Conservation (phyloP, 2,113 vertebrate species). For the Scomber colias region DNA sequence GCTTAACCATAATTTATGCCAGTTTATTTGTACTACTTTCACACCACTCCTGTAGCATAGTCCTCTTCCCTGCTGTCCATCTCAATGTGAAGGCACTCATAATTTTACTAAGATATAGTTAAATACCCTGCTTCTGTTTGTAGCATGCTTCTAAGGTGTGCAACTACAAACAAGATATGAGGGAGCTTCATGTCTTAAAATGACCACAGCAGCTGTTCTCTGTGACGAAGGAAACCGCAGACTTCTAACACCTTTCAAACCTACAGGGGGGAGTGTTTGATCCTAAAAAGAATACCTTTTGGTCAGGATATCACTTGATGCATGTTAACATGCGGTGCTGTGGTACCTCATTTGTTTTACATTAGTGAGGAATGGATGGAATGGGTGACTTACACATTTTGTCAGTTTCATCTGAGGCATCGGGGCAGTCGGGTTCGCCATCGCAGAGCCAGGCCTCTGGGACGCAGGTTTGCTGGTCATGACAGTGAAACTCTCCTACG, state of each 20-base stretch:
- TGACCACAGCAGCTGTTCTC: constrained; percentile 23
- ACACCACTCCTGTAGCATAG: not conserved
- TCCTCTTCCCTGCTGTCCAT: not conserved
- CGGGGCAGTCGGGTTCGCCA: constrained; percentile 94
- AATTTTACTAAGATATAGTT: not conserved
- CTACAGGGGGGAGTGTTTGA: not conserved
- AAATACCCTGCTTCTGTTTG: not conserved
- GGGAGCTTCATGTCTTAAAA: constrained; percentile 16
- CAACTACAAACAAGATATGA: constrained; percentile 14
- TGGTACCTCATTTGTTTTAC: not conserved
- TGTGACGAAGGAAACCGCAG: not conserved
- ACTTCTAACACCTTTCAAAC: not conserved
- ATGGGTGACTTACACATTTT: constrained; percentile 89
- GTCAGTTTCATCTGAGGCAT: constrained; percentile 91
- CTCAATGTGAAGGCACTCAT: not conserved
- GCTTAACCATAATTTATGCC: not conserved
- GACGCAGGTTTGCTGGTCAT: constrained; percentile 88
- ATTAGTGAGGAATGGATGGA: constrained; percentile 59
- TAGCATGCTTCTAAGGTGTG: constrained; percentile 1
- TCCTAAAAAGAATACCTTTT: constrained; percentile 8
- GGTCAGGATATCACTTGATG: constrained; percentile 2
- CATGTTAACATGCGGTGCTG: constrained; percentile 14
- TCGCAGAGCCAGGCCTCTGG: constrained; percentile 95
- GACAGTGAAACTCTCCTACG: constrained; percentile 93
- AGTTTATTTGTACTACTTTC: not conserved